These are phyloP conservation scores for Reticulitermes lucifugus DNA, from an alignment of 2,888 invertebrate species.

Conservation along the genomic window DNA sequence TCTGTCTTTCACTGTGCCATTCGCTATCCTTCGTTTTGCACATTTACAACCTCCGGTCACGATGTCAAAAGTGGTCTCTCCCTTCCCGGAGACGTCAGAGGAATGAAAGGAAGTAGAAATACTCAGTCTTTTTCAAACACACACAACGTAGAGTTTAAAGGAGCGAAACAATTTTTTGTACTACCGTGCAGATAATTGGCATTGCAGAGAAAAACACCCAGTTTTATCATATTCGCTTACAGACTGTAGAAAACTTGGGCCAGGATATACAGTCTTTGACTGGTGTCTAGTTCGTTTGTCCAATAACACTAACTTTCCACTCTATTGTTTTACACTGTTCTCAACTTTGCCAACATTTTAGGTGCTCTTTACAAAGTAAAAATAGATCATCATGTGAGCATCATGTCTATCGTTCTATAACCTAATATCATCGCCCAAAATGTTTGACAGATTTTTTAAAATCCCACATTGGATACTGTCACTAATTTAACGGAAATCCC, in stretches of 20 bases:
- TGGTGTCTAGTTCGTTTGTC: too few species aligned
- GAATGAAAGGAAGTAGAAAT: background rate
- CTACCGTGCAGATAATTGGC: background rate
- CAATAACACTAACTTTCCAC: too few species aligned
- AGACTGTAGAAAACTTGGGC: too few species aligned
- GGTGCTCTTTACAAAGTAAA: too few species aligned
- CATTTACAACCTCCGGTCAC: conserved; percentile 21
- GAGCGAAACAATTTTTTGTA: background rate
- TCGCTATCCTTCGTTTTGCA: background rate
- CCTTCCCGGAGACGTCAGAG: background rate
- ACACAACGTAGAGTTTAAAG: background rate
- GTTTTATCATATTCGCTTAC: too few species aligned
- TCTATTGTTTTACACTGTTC: background rate
- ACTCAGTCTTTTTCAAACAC: background rate
- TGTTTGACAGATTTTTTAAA: too few species aligned
- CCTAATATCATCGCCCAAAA: too few species aligned
- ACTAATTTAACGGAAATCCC: too few species aligned
- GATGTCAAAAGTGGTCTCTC: conserved; percentile 21
- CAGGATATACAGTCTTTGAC: too few species aligned
- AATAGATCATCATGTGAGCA: too few species aligned
- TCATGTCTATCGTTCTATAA: too few species aligned
- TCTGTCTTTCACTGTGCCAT: background rate
- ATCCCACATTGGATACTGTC: too few species aligned
- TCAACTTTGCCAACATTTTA: background rate
- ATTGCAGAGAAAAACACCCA: background rate